These are phyloP conservation scores for Drepana falcataria DNA, from an alignment of 2,888 invertebrate genomes.

Conservation along the genomic window DNA sequence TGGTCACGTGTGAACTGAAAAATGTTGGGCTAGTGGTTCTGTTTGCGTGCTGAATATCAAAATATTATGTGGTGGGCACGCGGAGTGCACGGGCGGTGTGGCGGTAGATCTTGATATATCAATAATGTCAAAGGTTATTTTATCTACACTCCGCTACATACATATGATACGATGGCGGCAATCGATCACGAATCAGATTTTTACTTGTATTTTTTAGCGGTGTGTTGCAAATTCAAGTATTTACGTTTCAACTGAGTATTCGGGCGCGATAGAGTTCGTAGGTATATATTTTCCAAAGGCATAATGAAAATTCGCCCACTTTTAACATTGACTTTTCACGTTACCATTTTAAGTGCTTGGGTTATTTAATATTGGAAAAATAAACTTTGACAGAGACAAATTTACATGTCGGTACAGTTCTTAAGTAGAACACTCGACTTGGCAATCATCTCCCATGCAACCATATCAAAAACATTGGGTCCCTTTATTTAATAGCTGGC, in stretches of 20 bases:
- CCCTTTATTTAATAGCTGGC: too few relatives aligned
- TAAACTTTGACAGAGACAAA: not conserved
- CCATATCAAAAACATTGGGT: too few relatives aligned
- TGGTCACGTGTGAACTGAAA: constrained; percentile 61
- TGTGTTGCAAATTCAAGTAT: not conserved
- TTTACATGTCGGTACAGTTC: too few relatives aligned
- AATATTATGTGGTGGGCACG: constrained; percentile 17
- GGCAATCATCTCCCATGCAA: too few relatives aligned
- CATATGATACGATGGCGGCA: constrained; percentile 13
- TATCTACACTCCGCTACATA: constrained; percentile 15
- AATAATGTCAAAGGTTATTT: constrained; percentile 28
- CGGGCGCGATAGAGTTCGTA: not conserved
- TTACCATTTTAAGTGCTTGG: not conserved
- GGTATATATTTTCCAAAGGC: not conserved
- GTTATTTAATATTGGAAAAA: not conserved
- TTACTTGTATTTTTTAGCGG: constrained; percentile 2
- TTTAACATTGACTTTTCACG: not conserved
- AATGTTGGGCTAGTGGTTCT: constrained; percentile 49
- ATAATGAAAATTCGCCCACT: not conserved
- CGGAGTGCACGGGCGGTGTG: constrained; percentile 2
- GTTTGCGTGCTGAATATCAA: constrained; percentile 53
- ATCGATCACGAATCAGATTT: constrained; percentile 23
- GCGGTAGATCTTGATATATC: constrained; percentile 10
- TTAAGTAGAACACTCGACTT: too few relatives aligned
- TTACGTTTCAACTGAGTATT: not conserved